Base-by-base conservation (phyloP, 2,888 invertebrate genomes). In the Anaspis maculata region DNA sequence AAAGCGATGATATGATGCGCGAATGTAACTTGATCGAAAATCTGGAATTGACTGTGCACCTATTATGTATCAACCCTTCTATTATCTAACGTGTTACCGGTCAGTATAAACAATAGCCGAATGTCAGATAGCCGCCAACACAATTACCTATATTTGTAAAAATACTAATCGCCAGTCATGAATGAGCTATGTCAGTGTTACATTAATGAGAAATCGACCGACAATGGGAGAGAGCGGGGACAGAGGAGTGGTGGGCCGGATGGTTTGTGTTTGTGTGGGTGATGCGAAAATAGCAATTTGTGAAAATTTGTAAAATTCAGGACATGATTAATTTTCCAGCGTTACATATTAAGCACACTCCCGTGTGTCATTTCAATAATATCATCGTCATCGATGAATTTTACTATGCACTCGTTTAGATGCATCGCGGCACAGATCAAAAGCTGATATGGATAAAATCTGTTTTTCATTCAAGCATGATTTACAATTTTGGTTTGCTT, bases 101-200 rank as follows among this genome's bases (percentile, higher is more conserved):
- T 51, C 52, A 54, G 45, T 46, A 49, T 51, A 53, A 55, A 60
- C 58, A 60, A 59, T 59, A 47, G 55, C 45, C 41, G 45, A 54
- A 55, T 55, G 51, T 54, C 54, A 55, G 61, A 61, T 60, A 61
- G 54, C 47, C 55, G 53, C n/a, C n/a, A 52, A 57, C 54, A 59
- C 62, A 62, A 61, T 62, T 60, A 61, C 55, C 59, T 54, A 52
- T 48, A 58, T 61, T 61, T 50, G 54, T 49, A 59, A 61, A 61
- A 61, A 61, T 57, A 49, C 49, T 58, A 56, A 57, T 61, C 54
- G 53, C 52, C n/a, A 51, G 51, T 49, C 48, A 50, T 47, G 49
- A 46, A 41, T 46, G 46, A 45, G 46, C 43, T 45, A 46, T 47
- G 49, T 35, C 46, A 43, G 43, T 45, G 47, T 46, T 36, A 29